Evolutionary conservation across 2,113 vertebrate genomes (phyloP).

Genomic region (Nothobranchius kuhntae): DNA sequence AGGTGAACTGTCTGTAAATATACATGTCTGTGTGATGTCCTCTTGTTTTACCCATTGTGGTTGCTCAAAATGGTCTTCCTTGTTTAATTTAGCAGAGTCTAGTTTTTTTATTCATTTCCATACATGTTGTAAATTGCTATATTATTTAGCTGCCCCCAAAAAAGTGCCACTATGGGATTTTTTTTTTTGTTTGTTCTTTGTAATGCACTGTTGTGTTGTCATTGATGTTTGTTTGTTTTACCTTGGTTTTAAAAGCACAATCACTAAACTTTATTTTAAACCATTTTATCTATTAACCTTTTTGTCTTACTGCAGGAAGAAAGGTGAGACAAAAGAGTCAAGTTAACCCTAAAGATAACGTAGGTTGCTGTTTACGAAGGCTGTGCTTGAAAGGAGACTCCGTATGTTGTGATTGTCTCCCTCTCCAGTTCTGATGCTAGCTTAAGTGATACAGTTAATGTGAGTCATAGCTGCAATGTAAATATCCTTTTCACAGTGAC

Average conservation of each 20-base stretch:
- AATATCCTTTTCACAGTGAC: slow-evolving; percentile 71
- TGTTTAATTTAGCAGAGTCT: slow-evolving; percentile 80
- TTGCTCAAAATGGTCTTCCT: slow-evolving; percentile 89
- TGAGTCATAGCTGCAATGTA: slow-evolving; percentile 77
- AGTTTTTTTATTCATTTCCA: slow-evolving; percentile 82
- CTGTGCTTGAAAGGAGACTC: slow-evolving; percentile 72
- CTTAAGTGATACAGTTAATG: slow-evolving; percentile 67
- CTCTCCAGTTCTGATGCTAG: slow-evolving; percentile 67
- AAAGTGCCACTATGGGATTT: slow-evolving; percentile 94
- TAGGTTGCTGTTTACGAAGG: slow-evolving; percentile 74
- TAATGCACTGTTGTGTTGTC: slow-evolving; percentile 96
- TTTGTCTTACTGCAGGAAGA: slow-evolving; percentile 92
- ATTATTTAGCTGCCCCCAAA: slow-evolving; percentile 88
- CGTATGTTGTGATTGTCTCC: slow-evolving; percentile 60
- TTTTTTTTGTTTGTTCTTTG: slow-evolving; percentile 80
- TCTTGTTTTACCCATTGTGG: slow-evolving; percentile 88
- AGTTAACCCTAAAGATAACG: slow-evolving; percentile 83
- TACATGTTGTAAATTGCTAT: slow-evolving; percentile 89
- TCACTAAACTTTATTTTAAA: slow-evolving; percentile 99
- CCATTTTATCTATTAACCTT: slow-evolving; percentile 99
- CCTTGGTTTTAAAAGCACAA: slow-evolving; percentile 99
- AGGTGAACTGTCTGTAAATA: slow-evolving; percentile 93
- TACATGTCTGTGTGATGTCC: slow-evolving; percentile 79
- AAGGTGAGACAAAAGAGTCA: slow-evolving; percentile 87
- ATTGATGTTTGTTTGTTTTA: slow-evolving; percentile 83